A percentile compares a stretch with the other conserved stretches of the same genome.
These are phyloP conservation scores for Caracal caracal DNA, from an alignment of 2,113 vertebrate genomes.

Conservation along the genomic window DNA sequence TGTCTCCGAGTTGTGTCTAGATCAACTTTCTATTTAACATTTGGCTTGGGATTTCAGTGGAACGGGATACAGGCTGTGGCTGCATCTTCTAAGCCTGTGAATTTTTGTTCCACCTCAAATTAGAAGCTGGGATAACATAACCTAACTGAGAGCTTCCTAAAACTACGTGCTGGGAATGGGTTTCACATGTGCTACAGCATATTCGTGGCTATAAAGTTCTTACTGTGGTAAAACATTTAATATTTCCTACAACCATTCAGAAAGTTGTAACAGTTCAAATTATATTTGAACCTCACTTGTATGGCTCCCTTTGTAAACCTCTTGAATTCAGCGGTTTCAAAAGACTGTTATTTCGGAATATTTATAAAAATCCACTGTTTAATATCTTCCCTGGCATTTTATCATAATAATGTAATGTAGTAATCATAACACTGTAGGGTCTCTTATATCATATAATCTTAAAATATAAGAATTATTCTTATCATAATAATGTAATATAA, in stretches of 20 bases:
- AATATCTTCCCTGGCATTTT: background rate
- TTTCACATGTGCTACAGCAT: background rate
- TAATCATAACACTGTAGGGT: background rate
- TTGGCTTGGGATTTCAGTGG: constrained; percentile 52
- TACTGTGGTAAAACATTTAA: constrained; percentile 9
- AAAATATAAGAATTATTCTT: background rate
- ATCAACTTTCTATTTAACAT: constrained; percentile 55
- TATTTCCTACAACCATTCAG: background rate
- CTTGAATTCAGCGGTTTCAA: constrained; percentile 30
- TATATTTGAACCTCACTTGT: background rate
- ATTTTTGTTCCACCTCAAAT: constrained; percentile 52
- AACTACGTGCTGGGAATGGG: background rate
- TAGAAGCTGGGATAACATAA: constrained; percentile 18
- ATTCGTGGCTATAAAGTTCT: background rate
- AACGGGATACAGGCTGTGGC: constrained; percentile 55
- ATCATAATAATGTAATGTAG: background rate
- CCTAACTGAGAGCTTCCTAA: constrained; percentile 25
- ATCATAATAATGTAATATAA: background rate
- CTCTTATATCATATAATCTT: background rate
- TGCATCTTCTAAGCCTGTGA: constrained; percentile 35
- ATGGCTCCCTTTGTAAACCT: constrained; percentile 22
- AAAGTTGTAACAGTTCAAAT: background rate
- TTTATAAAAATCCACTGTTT: background rate
- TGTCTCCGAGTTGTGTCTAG: constrained; percentile 52
- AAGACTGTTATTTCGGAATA: background rate